Evolutionary conservation across 2,797 vertebrate species (phyloP), one percentile per base, ranked within the genome.

Genomic region (Telmatherina bonti): DNA sequence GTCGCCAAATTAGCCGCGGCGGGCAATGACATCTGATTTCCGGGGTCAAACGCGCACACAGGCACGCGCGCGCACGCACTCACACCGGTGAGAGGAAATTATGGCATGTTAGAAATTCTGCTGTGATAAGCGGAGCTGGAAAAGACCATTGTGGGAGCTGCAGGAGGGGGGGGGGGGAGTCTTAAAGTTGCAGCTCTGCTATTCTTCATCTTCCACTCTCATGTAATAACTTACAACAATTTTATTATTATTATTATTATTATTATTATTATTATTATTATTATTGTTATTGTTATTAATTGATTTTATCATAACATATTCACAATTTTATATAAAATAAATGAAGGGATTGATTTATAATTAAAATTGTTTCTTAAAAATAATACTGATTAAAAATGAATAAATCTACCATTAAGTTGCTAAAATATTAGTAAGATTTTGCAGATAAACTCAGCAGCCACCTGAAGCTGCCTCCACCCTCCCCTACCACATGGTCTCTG

Each of bases 41-140:
- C 86, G 84, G 85, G 81, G 87, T 76, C 73, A 63, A 33, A 45
- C 35, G 26, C 66, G 61, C 36, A 38, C 61, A n/a, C 67, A 10
- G 41, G n/a, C 61, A 41, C 73, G 33, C 49, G 30, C 69, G 5
- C 62, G 13, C 56, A 30, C 70, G 7, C 47, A 91, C 92, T 94
- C 96, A 93, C 95, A 90, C 38, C 38, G 38, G 38, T 41, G 38
- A 66, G 64, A 77, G 92, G 86, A 95, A 85, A 96, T 96, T 94
- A 97, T 96, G 96, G 96, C 96, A 97, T 93, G 96, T 95, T 96
- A 94, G 93, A 96, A 95, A 95, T 96, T 95, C 91, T 93, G 96
- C 96, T 93, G 94, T 89, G 95, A 92, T 93, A 92, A 96, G 95
- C 95, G 93, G 93, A 95, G 95, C 94, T 93, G 97, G 97, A 91